Percentiles rank a stretch among this genome's conserved stretches.
These are phyloP conservation scores for Dolichomitus sp. DNA, from an alignment of 2,888 invertebrate genomes.

Conservation along the genomic window DNA sequence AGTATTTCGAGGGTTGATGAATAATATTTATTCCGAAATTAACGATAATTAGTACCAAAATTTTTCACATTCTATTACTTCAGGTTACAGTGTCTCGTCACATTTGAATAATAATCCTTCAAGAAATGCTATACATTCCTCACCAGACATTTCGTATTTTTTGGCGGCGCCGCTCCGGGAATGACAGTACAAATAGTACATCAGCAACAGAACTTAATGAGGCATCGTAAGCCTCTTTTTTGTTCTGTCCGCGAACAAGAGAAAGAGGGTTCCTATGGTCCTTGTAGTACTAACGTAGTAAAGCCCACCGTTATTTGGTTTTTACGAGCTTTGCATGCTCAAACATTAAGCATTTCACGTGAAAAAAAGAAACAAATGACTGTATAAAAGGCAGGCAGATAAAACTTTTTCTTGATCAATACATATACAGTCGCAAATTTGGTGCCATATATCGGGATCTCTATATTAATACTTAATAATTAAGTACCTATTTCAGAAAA, in stretches of 20 bases:
- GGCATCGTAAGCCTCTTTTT: slow-evolving; percentile 30
- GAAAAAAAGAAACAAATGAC: not conserved
- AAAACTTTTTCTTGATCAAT: not conserved
- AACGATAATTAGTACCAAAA: not conserved
- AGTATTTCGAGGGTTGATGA: too few species aligned
- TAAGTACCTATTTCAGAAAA: not conserved
- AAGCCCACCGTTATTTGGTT: slow-evolving; percentile 15
- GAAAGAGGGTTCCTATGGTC: slow-evolving; percentile 11
- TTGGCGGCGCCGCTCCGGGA: not conserved
- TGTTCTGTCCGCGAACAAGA: slow-evolving; percentile 6
- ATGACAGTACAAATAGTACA: slow-evolving; percentile 30
- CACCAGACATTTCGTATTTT: not conserved
- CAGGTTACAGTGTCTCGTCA: not conserved
- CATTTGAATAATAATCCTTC: not conserved
- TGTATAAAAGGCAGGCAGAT: not conserved
- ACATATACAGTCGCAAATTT: not conserved
- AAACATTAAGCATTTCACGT: slow-evolving; percentile 10
- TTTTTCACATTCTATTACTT: not conserved
- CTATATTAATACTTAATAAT: not conserved
- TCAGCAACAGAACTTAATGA: slow-evolving; percentile 29
- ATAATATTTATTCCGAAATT: not conserved
- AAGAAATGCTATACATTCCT: not conserved
- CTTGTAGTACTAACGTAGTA: slow-evolving; percentile 32
- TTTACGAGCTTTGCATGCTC: slow-evolving; percentile 36
- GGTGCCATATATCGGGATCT: not conserved